phyloP scores from a whole-genome alignment of 2,113 vertebrate species.

The Corythoichthys haematopterus region DNA sequence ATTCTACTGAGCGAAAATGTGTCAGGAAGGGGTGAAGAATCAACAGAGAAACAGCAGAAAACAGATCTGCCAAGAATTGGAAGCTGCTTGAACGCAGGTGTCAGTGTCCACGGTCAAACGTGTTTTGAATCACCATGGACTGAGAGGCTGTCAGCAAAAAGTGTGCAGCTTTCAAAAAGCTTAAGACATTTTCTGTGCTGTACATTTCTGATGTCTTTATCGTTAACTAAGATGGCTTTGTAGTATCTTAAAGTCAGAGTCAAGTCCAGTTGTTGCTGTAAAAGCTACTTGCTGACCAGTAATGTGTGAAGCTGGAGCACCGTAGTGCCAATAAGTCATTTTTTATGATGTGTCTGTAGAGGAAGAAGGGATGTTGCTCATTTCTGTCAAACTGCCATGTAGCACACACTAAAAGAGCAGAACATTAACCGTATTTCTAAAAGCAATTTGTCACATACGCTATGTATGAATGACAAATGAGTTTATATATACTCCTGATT shows the following conservation, averaged over 20 bases:
- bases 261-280: not conserved
- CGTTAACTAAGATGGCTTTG: no score
- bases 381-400: slow-evolving; percentile 7
- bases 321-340: slow-evolving; percentile 3
- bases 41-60: no score
- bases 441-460: not conserved
- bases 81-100: no score
- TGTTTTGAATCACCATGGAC: no score
- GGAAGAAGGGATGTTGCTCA: slow-evolving; percentile 6
- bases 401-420: slow-evolving; percentile 6
- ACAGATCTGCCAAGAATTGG: no score
- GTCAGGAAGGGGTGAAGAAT: no score
- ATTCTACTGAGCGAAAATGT: no score
- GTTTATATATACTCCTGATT: not conserved
- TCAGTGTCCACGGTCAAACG: no score
- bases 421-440: not conserved
- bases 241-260: not conserved
- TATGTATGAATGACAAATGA: not conserved
- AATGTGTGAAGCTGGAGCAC: not conserved
- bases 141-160: no score
- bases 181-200: no score
- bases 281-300: not conserved
- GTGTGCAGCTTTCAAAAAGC: no score
- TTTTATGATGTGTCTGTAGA: not conserved
- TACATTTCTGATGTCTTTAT: no score